Evolutionary conservation across 2,888 invertebrate species (phyloP), one percentile per base, ranked within the genome.

Genomic region (Alviniconcha strummeri): DNA sequence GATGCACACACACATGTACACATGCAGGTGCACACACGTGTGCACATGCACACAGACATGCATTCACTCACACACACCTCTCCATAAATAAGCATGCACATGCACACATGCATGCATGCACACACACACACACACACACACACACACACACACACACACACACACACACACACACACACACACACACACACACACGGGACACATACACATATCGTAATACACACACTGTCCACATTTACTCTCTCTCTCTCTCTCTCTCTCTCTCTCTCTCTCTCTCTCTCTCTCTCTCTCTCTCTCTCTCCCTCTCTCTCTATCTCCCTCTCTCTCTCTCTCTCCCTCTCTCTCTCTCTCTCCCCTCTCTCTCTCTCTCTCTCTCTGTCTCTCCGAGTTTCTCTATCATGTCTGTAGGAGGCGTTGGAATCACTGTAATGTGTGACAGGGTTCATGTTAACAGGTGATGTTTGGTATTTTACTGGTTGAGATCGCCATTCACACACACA

Each of bases 261-360:
- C 74, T 74, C 74, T 74, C 54, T 54, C 54, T 74, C 74, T 74
- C 54, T 54, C 54, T 74, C 74, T 74, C 54, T 54, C 54, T 74
- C 54, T 54, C 54, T 74, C 74, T 74, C 54, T 54, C 54, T 81
- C 72, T 81, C 52, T n/a, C 52, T 81, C 3, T 0, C 5, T 15
- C 17, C n/a, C 67, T 3, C 36, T 36, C 36, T 36, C 36, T 36
- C 36, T 36, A n/a, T 67, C 67, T 67, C 64, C 9, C 67, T 11
- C 67, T 67, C 13, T 67, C 67, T 67, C 67, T 74, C 74, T 74
- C 54, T 74, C 74, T 74, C 74, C 13, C 74, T 74, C 54, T 54
- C 54, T 74, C 74, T 74, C 54, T 54, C 54, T 74, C 74, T 74
- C 54, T 54, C 54, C n/a, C n/a, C n/a, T 74, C 54, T 54, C 54